phyloP scores from a whole-genome alignment of 2,888 invertebrate species.

The Spilosoma lubricipeda region DNA sequence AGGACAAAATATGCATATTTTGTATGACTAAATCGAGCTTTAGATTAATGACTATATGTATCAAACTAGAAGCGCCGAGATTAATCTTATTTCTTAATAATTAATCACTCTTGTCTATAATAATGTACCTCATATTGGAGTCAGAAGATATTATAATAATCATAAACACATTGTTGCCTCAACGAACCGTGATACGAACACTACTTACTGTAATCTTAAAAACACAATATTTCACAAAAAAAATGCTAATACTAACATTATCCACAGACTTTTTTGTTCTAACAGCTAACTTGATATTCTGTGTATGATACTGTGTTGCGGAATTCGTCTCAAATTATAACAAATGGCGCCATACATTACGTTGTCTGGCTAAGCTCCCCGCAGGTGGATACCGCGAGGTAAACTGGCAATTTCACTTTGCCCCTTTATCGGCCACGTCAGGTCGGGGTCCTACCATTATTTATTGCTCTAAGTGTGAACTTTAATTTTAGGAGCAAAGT shows the following conservation, averaged over 20 bases:
- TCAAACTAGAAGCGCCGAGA: neutral
- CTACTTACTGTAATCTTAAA: no score
- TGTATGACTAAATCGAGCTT: neutral
- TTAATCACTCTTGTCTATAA: neutral
- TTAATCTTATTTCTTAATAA: neutral
- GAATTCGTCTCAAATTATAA: conserved; percentile 69
- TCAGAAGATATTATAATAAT: neutral
- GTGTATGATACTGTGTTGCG: conserved; percentile 38
- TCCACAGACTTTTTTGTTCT: neutral
- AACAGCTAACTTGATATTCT: conserved; percentile 38
- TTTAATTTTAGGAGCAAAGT: conserved; percentile 40
- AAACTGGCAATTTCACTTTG: conserved; percentile 54
- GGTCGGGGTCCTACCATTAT: conserved; percentile 49
- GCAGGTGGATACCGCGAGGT: conserved; percentile 43
- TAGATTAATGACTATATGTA: neutral
- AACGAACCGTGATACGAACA: neutral
- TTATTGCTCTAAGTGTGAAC: conserved; percentile 50
- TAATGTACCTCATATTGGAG: neutral
- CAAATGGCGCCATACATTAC: conserved; percentile 70
- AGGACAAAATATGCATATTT: neutral
- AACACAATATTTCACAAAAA: neutral
- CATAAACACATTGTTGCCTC: neutral
- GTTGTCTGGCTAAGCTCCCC: conserved; percentile 52
- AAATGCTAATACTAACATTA: neutral
- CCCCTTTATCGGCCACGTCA: conserved; percentile 54